Evolutionary conservation across 2,888 invertebrate genomes (phyloP).

Genomic region (Dicyrtomina minuta): DNA sequence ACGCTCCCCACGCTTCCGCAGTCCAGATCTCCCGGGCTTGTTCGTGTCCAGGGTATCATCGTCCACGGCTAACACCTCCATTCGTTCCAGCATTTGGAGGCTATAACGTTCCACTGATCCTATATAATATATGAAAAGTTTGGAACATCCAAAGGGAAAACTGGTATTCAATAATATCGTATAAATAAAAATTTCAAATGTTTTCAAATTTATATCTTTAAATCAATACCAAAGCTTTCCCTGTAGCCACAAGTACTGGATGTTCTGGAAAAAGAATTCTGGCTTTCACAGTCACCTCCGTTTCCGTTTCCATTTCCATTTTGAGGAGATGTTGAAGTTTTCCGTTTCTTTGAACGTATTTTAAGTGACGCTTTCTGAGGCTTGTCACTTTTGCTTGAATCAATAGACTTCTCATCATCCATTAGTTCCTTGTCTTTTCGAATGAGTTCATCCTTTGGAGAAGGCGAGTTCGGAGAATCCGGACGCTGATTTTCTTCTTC

Average conservation of each 20-base stretch:
- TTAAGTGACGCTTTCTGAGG: slow-evolving; percentile 44
- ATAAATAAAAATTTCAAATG: neutral
- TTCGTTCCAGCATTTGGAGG: slow-evolving; percentile 54
- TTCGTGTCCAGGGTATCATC: slow-evolving; percentile 29
- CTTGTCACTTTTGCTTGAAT: slow-evolving; percentile 26
- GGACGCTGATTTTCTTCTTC: slow-evolving; percentile 55
- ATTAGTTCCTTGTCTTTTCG: slow-evolving; percentile 19
- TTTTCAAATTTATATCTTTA: neutral
- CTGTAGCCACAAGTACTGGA: slow-evolving; percentile 83
- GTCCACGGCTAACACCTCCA: slow-evolving; percentile 54
- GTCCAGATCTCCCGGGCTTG: slow-evolving; percentile 16
- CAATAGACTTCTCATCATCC: slow-evolving; percentile 41
- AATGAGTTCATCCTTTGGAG: slow-evolving; percentile 43
- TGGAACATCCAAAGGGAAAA: too few relatives aligned
- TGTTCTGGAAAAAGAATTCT: slow-evolving; percentile 68
- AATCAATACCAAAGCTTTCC: slow-evolving; percentile 64
- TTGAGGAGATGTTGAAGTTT: slow-evolving; percentile 50
- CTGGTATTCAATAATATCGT: neutral
- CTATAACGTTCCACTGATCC: slow-evolving; percentile 55
- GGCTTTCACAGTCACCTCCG: slow-evolving; percentile 60
- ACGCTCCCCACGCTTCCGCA: slow-evolving; percentile 39
- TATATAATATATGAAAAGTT: slow-evolving; percentile 48
- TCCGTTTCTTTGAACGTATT: slow-evolving; percentile 47
- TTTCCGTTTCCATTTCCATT: slow-evolving; percentile 35
- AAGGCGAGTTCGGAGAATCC: slow-evolving; percentile 47